Percentiles rank a stretch among this genome's conserved stretches.
These are phyloP conservation scores for Phalanger gymnotis DNA, from an alignment of 2,797 vertebrate species.

Conservation along the genomic window DNA sequence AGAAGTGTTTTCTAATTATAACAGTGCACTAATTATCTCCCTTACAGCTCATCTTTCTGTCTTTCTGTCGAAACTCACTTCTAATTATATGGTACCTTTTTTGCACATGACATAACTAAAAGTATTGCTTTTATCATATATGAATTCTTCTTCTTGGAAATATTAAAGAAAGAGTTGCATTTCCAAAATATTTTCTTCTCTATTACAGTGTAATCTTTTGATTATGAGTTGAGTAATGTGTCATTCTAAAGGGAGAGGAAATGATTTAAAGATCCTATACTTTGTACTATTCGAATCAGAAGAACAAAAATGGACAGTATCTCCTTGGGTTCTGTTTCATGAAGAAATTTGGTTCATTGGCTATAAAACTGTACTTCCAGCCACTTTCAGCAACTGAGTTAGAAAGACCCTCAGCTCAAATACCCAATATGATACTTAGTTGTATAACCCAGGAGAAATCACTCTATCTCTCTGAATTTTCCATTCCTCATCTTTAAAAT, in stretches of 20 bases:
- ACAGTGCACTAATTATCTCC: slow-evolving; percentile 86
- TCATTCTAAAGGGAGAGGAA: not conserved
- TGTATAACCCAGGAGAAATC: not conserved
- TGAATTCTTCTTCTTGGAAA: slow-evolving; percentile 81
- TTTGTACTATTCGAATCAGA: slow-evolving; percentile 55
- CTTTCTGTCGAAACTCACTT: slow-evolving; percentile 84
- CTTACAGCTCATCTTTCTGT: slow-evolving; percentile 85
- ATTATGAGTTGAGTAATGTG: slow-evolving; percentile 49
- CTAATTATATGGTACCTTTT: slow-evolving; percentile 84
- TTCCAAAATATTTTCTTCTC: slow-evolving; percentile 67
- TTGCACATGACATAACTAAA: slow-evolving; percentile 74
- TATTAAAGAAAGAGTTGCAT: slow-evolving; percentile 73
- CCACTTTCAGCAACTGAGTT: not conserved
- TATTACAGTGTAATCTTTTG: slow-evolving; percentile 70
- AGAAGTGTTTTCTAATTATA: slow-evolving; percentile 86
- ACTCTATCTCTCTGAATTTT: not conserved
- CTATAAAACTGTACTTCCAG: not conserved
- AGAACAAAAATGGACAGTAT: slow-evolving; percentile 8
- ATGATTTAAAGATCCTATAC: slow-evolving; percentile 57
- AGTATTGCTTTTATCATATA: slow-evolving; percentile 80
- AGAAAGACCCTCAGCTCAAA: not conserved
- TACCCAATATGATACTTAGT: not conserved
- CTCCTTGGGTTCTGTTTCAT: slow-evolving; percentile 34
- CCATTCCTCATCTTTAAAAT: not conserved
- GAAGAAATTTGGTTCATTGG: not conserved